These are phyloP conservation scores for Tursiops truncatus DNA, from an alignment of 2,113 vertebrate species.

Conservation along the genomic window DNA sequence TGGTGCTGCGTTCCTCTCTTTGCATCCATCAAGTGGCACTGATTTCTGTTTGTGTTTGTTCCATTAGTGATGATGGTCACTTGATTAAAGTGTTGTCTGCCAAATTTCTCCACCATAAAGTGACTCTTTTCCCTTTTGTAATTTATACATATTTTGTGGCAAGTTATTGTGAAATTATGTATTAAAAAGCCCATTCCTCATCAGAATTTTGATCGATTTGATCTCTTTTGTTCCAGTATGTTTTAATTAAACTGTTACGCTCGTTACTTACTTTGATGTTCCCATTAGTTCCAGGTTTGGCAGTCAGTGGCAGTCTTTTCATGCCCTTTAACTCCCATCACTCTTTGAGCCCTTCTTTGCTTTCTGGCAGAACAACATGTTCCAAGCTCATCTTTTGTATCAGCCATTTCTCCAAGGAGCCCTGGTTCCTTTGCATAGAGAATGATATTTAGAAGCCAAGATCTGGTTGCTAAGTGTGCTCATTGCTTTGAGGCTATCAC, in stretches of 20 bases:
- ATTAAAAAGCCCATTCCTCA: neutral
- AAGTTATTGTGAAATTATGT: neutral
- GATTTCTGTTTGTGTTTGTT: constrained; percentile 2
- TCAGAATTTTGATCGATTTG: neutral
- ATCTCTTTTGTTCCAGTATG: neutral
- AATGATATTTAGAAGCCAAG: constrained; percentile 39
- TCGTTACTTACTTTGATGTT: neutral
- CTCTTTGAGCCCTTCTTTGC: neutral
- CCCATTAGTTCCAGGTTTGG: neutral
- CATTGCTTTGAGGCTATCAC: neutral
- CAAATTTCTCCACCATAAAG: neutral
- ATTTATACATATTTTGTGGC: constrained; percentile 21
- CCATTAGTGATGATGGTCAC: neutral
- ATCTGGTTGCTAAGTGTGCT: neutral
- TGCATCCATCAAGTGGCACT: neutral
- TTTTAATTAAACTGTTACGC: neutral
- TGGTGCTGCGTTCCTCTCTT: fast-evolving
- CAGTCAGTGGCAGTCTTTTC: neutral
- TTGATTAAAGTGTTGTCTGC: neutral
- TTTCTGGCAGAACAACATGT: constrained; percentile 3
- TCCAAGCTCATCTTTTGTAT: constrained; percentile 1
- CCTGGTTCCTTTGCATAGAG: neutral
- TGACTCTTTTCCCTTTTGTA: neutral
- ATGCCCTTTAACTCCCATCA: neutral
- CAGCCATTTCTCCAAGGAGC: neutral